Evolutionary conservation across 1,140 invertebrate species (phyloP).

Genomic region (Cydia pomonella): DNA sequence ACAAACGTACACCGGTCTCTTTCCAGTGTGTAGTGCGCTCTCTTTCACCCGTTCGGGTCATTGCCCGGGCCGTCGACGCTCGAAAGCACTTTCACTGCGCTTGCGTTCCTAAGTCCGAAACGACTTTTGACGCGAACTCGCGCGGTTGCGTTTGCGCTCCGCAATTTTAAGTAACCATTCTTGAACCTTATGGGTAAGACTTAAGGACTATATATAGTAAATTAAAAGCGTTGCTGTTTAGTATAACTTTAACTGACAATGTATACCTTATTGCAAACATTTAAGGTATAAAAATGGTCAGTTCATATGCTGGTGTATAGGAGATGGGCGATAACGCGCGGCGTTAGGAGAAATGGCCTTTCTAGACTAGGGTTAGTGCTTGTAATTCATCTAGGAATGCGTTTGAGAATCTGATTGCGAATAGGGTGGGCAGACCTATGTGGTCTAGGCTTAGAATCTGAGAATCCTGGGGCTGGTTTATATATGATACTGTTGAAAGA

Average conservation of each 20-base stretch:
- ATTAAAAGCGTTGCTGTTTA: no score
- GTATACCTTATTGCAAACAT: no score
- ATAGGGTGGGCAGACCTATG: constrained; percentile 11
- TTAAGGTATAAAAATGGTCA: no score
- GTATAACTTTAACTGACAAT: no score
- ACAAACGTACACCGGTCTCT: constrained; percentile 60
- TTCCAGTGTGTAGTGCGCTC: constrained; percentile 51
- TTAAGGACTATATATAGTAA: no score
- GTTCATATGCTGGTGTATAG: background rate
- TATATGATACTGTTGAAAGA: no score
- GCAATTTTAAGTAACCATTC: constrained; percentile 39
- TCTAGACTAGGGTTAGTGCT: constrained; percentile 32
- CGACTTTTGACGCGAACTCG: constrained; percentile 46
- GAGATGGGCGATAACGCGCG: constrained; percentile 47
- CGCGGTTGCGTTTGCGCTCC: constrained; percentile 57
- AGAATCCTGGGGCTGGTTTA: no score
- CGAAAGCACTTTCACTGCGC: constrained; percentile 79
- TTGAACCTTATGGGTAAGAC: no score
- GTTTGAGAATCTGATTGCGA: constrained; percentile 28
- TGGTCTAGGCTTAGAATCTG: background rate
- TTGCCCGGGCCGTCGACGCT: constrained; percentile 73
- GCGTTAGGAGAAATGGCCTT: constrained; percentile 51
- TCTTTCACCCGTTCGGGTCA: constrained; percentile 58
- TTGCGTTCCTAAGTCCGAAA: constrained; percentile 61
- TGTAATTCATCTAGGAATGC: constrained; percentile 68